Evolutionary conservation across 2,888 invertebrate species (phyloP), one percentile per base, ranked within the genome.

Genomic region (Acrobasis suavella): DNA sequence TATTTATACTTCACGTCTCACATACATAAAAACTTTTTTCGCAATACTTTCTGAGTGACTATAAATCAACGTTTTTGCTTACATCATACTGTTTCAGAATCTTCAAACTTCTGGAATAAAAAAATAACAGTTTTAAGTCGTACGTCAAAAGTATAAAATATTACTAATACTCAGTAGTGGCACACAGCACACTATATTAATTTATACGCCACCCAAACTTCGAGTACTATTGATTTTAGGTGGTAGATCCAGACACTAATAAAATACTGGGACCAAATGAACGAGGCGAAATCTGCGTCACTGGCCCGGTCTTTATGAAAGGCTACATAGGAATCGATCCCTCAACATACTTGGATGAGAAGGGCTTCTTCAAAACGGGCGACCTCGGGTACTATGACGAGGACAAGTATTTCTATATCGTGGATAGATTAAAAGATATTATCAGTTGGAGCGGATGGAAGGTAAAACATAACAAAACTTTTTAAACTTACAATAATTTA

Each of bases 201-300:
- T 5, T 2, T 22, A 22, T 5, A 22, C 5, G 22, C 22, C 22
- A 22, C 22, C 22, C 22, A 2, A 22, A 22, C 5, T 22, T 22
- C 5, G 38, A 38, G 38, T 38, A 16, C 38, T 46, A 56, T 51
- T 56, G n/a, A 65, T 67, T 69, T 70, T 62, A 91, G 92, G 79
- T 93, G 61, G 81, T 85, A 38, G 87, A 93, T 71, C 70, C 80
- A 6, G 76, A 92, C 66, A 93, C 93, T n/a, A 88, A 88, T 42
- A 75, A 87, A 72, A 74, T 82, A 12, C 72, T 94, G 15, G 91
- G 85, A 3, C 78, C 83, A 1, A 82, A 88, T 64, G 77, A 94
- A 77, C 81, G 81, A 15, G 88, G 88, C n/a, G 88, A 89, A 78
- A 86, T 89, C 68, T 79, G 87, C 65, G 66, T 86, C 39, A 83